Evolutionary conservation across 2,113 vertebrate species (phyloP), one percentile per base, ranked within the genome.

Genomic region (Prietella phreatophila): DNA sequence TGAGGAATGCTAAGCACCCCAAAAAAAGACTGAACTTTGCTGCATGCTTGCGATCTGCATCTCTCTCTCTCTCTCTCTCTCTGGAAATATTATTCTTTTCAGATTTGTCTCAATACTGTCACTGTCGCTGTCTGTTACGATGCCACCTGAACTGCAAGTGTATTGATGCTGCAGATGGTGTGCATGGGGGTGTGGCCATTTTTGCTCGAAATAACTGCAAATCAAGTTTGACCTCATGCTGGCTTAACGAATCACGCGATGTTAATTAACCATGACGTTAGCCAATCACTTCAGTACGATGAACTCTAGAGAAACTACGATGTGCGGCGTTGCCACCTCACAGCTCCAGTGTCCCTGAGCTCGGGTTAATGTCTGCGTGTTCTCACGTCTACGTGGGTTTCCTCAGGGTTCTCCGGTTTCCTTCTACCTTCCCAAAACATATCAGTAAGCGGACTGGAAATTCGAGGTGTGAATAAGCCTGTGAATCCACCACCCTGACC

Each of bases 1-100:
- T 86, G 83, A 86, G 90, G 87, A 89, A 91, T 89, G 90, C 58
- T 89, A 89, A 91, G 81, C 82, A 91, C 67, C 79, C 86, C 36
- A 55, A 60, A 86, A 39, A 63, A 84, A 84, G 76, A 89, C 36
- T 71, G 67, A 91, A 82, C 85, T 90, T 88, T 84, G 73, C 67
- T 82, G 76, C 67, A 85, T 63, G 79, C 30, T 60, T 36, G 53
- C 0, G 19, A 22, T 82, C 87, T 78, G 5, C 25, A 55, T 78
- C 7, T 89, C 73, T 15, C 75, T 20, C 36, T 55, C 42, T 27
- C 61, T 81, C 61, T 20, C 20, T 50, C n/a, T 47, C 30, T 13
- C 30, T 67, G n/a, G 65, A 67, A 30, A 67, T 33, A 4, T 30
- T 36, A 69, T 69, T 69, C 83, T 86, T 78, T 63, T n/a, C 61